Base-by-base conservation (phyloP, 2,797 vertebrate genomes). In the Taeniopygia guttata region DNA sequence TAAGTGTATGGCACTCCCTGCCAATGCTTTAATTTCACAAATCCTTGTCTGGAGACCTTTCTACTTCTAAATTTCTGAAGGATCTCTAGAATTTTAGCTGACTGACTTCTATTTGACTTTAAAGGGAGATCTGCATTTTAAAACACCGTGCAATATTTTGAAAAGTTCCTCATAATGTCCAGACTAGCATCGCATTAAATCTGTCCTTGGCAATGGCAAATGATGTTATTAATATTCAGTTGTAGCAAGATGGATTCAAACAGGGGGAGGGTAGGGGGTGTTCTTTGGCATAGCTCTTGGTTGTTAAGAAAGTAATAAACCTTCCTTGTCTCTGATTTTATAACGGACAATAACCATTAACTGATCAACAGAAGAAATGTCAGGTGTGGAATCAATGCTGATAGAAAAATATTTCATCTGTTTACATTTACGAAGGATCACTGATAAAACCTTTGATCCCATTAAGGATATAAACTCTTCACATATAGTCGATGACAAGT, bases 381-480 rank as follows among this genome's bases (percentile, higher is more conserved):
- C 97, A 97, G 96, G 91, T 97, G 90, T 97, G 94, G 97, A 97
- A 94, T 96, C 94, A 77, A 96, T 95, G 95, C 93, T 92, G 97
- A 97, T 95, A 97, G 96, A 93, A 95, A 96, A 96, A 96, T 94
- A 94, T 93, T 97, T 95, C 96, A 69, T 95, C 96, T 96, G 86
- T 96, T 97, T 97, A 97, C 93, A 94, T 96, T 97, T 97, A 96
- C 4, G 77, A 97, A 96, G 95, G 97, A 96, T 97, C 88, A 63
- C 96, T 79, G 75, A 95, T 97, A 96, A 97, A 97, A 98, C 96
- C 97, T 98, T 97, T 97, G 97, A 98, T 97, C 97, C 97, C 96
- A 97, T 98, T 98, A 98, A 97, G 94, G 95, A 95, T 97, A 95
- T 97, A 97, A 98, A 97, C 96, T 98, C 96, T 95, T 98, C 96